phyloP scores from a whole-genome alignment of 64 coral and sea anemone genomes.

The Acropora yongei region DNA sequence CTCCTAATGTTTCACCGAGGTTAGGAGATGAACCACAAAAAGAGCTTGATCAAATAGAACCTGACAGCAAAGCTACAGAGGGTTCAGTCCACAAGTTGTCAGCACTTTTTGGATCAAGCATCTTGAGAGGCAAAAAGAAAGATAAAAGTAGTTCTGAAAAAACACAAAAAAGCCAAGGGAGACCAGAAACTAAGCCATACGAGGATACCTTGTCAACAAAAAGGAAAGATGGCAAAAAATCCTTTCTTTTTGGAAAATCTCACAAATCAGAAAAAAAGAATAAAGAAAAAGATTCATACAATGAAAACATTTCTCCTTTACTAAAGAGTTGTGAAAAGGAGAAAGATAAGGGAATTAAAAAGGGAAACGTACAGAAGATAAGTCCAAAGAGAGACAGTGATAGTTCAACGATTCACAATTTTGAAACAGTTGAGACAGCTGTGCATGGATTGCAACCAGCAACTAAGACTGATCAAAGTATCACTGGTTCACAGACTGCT shows the following conservation, averaged over 20 bases:
- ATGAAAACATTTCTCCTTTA: constrained; percentile 36
- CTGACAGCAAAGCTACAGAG: constrained; percentile 35
- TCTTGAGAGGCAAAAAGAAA: constrained; percentile 80
- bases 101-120: constrained; percentile 83
- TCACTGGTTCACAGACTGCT: no score
- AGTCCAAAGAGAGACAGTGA: not conserved
- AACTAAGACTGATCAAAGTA: no score
- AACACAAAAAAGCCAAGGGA: constrained; percentile 41
- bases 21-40: not conserved
- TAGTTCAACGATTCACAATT: no score
- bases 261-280: constrained; percentile 16
- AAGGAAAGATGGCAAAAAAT: constrained; percentile 34
- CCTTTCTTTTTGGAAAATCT: constrained; percentile 17
- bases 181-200: not conserved
- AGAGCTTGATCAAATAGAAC: not conserved
- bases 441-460: no score
- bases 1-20: not conserved
- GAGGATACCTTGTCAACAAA: constrained; percentile 4
- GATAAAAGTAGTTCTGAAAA: constrained; percentile 4
- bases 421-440: no score
- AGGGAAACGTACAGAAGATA: not conserved
- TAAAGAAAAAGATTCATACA: not conserved
- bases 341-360: constrained; percentile 13
- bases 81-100: constrained; percentile 88
- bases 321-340: constrained; percentile 24